Conservation (phyloP, 1,140 invertebrate species). For the Argopecten irradians region DNA sequence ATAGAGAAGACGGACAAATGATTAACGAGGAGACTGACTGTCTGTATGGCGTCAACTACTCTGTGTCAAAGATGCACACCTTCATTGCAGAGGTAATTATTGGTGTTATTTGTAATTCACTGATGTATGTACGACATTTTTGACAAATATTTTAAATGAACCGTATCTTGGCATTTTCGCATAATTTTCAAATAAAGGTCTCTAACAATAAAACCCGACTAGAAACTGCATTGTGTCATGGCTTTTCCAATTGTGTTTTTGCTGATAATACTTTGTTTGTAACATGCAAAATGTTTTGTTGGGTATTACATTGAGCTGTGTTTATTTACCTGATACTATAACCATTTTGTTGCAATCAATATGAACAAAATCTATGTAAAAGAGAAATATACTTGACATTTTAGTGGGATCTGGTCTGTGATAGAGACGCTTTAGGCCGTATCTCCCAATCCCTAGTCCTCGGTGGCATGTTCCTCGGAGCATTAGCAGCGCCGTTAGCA, state of each 20-base stretch:
- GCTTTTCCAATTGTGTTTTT: no score
- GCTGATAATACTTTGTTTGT: background rate
- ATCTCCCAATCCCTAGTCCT: constrained; percentile 62
- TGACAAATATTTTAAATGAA: no score
- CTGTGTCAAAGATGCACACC: background rate
- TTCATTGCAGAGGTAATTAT: background rate
- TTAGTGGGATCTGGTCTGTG: constrained; percentile 70
- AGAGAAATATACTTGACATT: constrained; percentile 28
- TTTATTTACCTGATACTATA: no score
- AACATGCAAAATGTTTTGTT: background rate
- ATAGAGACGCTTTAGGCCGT: constrained; percentile 53
- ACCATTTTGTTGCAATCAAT: no score
- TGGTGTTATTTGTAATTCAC: no score
- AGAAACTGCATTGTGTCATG: no score
- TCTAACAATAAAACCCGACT: no score
- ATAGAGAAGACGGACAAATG: background rate
- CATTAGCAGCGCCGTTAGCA: constrained; percentile 51
- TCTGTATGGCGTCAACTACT: background rate
- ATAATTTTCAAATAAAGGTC: no score
- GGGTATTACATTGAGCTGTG: background rate
- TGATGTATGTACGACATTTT: no score
- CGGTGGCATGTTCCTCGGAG: constrained; percentile 61
- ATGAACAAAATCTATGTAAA: no score
- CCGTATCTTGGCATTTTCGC: no score
- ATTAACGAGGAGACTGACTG: background rate